Conservation (phyloP, 1,140 invertebrate species). For the Pristionchus pacificus region DNA sequence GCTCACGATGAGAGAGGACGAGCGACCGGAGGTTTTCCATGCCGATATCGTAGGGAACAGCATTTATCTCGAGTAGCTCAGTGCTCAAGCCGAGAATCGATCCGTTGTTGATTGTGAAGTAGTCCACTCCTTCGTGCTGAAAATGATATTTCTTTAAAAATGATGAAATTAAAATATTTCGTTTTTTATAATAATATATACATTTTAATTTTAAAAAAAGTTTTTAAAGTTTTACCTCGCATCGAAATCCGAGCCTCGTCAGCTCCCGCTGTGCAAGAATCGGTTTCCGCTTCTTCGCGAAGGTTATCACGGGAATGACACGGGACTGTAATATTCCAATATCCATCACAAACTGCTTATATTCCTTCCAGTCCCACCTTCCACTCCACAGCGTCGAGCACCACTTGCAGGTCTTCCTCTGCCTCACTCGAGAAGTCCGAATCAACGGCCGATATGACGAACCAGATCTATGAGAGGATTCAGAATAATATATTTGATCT, state of each 20-base stretch:
- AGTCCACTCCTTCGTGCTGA: background rate
- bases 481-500: too few species aligned
- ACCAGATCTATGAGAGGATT: too few species aligned
- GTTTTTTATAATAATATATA: background rate
- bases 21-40: background rate
- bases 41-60: background rate
- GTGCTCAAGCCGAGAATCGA: background rate
- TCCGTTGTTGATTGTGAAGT: background rate
- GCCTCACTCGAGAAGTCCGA: background rate
- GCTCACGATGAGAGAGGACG: background rate
- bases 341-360: background rate
- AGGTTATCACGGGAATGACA: background rate
- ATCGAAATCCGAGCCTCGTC: background rate
- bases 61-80: background rate
- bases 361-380: background rate
- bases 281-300: background rate
- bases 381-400: background rate
- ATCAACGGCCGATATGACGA: background rate
- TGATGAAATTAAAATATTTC: too few species aligned
- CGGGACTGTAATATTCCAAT: background rate
- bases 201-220: background rate
- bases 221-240: too few species aligned
- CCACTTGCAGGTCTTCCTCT: background rate
- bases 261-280: background rate
- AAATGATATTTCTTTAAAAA: too few species aligned